These are phyloP conservation scores for Catajapyx aquilonaris DNA, from an alignment of 1,140 invertebrate genomes.

Conservation along the genomic window DNA sequence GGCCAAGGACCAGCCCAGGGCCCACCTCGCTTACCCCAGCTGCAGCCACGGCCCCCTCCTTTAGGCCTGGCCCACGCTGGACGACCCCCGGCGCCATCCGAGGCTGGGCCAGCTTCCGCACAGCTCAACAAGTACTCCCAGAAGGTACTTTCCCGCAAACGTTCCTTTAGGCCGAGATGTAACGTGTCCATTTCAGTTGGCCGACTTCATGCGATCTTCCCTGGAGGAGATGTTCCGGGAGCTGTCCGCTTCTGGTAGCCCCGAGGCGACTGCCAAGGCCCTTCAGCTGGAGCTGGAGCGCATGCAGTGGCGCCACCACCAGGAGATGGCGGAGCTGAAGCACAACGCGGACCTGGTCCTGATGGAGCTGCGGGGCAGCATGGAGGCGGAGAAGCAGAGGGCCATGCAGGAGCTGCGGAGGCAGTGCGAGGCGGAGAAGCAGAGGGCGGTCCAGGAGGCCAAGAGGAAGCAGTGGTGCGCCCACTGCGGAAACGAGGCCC, in stretches of 20 bases:
- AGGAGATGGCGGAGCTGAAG: constrained; percentile 36
- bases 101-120: constrained; percentile 25
- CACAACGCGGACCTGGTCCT: constrained; percentile 31
- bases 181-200: constrained; percentile 18
- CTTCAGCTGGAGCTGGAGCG: constrained; percentile 39
- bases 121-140: constrained; percentile 16
- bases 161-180: not conserved
- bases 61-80: constrained; percentile 8
- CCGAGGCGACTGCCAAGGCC: constrained; percentile 30
- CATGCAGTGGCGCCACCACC: constrained; percentile 35
- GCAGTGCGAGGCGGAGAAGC: constrained; percentile 35
- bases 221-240: constrained; percentile 33
- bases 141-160: constrained; percentile 12
- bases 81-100: constrained; percentile 15
- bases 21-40: constrained; percentile 8
- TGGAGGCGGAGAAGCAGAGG: constrained; percentile 40
- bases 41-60: constrained; percentile 10
- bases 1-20: constrained; percentile 2
- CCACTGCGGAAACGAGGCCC: constrained; percentile 60
- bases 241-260: constrained; percentile 21
- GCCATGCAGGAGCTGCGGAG: constrained; percentile 32
- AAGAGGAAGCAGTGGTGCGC: constrained; percentile 78
- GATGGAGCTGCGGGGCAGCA: constrained; percentile 36
- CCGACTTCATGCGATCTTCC: constrained; percentile 29
- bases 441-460: constrained; percentile 43